Percentiles rank a stretch among this genome's conserved stretches.
Evolutionary conservation across 2,888 invertebrate genomes (phyloP).

Genomic region (Nebria brevicollis): DNA sequence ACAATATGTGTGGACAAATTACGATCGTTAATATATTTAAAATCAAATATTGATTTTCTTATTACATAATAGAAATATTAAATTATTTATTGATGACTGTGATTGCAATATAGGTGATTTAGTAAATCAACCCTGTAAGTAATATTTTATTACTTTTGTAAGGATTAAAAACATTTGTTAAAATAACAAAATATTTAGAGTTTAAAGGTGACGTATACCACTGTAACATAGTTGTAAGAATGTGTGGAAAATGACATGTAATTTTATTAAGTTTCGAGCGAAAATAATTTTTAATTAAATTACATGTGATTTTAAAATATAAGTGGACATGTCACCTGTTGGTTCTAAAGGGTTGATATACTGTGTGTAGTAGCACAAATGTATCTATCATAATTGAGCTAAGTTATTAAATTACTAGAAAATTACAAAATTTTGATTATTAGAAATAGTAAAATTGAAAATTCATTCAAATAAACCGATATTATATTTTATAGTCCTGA

Average conservation of each 20-base stretch:
- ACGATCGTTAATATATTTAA: not conserved
- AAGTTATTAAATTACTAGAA: not conserved
- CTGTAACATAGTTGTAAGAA: not conserved
- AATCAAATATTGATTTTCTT: not conserved
- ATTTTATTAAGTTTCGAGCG: no score
- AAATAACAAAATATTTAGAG: not conserved
- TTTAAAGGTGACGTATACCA: not conserved
- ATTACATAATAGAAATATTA: not conserved
- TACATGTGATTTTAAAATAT: no score
- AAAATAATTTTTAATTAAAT: no score
- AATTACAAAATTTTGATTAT: slow-evolving; percentile 1
- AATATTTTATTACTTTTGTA: no score
- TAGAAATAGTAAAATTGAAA: not conserved
- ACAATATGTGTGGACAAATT: not conserved
- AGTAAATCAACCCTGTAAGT: not conserved
- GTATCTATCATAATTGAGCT: not conserved
- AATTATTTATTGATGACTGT: not conserved
- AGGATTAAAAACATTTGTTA: no score
- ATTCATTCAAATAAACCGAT: not conserved
- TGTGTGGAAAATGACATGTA: no score
- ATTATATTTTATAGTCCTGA: not conserved
- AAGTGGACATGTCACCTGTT: not conserved
- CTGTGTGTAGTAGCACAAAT: not conserved
- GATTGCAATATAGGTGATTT: not conserved
- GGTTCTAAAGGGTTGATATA: not conserved